Evolutionary conservation across 2,113 vertebrate genomes (phyloP).

Genomic region (Urocynchramus pylzowi): DNA sequence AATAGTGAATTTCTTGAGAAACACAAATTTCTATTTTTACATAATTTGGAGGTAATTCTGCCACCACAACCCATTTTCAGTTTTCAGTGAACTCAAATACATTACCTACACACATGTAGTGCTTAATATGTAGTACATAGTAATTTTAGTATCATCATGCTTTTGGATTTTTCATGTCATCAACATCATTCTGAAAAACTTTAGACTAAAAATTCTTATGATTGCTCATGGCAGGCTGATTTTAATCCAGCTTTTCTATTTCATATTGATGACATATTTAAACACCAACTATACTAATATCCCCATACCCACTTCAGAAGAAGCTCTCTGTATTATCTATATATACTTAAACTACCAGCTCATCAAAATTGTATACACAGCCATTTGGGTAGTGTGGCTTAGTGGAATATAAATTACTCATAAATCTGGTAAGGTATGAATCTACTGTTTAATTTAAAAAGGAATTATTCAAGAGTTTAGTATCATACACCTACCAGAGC

Average conservation of each 20-base stretch:
- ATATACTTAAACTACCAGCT: slow-evolving; percentile 38
- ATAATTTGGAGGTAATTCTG: background rate
- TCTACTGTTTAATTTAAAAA: slow-evolving; percentile 41
- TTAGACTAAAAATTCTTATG: background rate
- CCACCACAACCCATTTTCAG: background rate
- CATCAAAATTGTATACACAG: slow-evolving; percentile 43
- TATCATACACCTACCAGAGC: background rate
- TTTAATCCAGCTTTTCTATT: slow-evolving; percentile 19
- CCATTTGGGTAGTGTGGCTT: slow-evolving; percentile 12
- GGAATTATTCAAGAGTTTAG: slow-evolving; percentile 31
- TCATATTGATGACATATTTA: slow-evolving; percentile 10
- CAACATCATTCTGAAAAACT: background rate
- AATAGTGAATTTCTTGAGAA: background rate
- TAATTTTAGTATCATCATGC: background rate
- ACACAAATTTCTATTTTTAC: background rate
- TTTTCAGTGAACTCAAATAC: background rate
- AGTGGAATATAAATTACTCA: slow-evolving; percentile 51
- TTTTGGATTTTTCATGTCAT: background rate
- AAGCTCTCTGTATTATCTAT: slow-evolving; percentile 10
- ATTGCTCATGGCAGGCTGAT: background rate
- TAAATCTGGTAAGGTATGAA: slow-evolving; percentile 26
- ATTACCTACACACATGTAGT: background rate
- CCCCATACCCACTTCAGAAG: slow-evolving; percentile 8
- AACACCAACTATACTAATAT: slow-evolving; percentile 13
- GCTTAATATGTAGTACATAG: background rate